Conservation (phyloP, 2,113 vertebrate genomes). For the Xiphophorus hellerii region DNA sequence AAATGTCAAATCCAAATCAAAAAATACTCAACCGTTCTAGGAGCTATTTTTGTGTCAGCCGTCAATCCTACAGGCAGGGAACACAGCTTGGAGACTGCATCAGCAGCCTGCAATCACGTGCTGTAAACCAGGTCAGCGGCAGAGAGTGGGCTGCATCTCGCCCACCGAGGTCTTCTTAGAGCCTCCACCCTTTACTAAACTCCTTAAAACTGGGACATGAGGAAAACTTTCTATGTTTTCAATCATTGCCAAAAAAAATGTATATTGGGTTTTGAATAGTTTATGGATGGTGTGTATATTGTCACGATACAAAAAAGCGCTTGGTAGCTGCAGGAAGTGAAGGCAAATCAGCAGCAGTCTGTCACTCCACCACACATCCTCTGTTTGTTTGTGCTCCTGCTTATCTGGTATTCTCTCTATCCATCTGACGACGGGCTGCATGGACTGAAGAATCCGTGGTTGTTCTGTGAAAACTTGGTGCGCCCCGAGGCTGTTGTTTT, state of each 20-base stretch:
- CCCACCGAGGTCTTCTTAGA: conserved; percentile 28
- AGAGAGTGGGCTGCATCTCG: conserved; percentile 38
- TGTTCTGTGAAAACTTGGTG: conserved; percentile 58
- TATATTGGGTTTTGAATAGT: not conserved
- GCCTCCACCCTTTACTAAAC: not conserved
- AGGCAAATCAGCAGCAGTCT: conserved; percentile 31
- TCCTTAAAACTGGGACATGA: not conserved
- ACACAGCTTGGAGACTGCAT: conserved; percentile 37
- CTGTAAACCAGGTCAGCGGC: conserved; percentile 51
- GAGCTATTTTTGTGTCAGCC: conserved; percentile 68
- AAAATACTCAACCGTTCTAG: conserved; percentile 64
- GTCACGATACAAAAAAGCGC: not conserved
- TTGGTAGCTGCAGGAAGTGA: conserved; percentile 35
- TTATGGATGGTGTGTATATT: not conserved
- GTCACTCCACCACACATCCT: conserved; percentile 36
- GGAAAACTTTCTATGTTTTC: not conserved
- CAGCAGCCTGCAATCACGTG: conserved; percentile 44
- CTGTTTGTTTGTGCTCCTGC: conserved; percentile 49
- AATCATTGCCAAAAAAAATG: not conserved
- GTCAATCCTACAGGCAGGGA: conserved; percentile 64
- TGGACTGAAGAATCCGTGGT: conserved; percentile 38
- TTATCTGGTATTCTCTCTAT: conserved; percentile 38
- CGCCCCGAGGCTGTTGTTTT: conserved; percentile 65
- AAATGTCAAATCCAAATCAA: conserved; percentile 70
- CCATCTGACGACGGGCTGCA: conserved; percentile 25